Evolutionary conservation across 2,113 vertebrate genomes (phyloP).

Genomic region (Puma concolor): DNA sequence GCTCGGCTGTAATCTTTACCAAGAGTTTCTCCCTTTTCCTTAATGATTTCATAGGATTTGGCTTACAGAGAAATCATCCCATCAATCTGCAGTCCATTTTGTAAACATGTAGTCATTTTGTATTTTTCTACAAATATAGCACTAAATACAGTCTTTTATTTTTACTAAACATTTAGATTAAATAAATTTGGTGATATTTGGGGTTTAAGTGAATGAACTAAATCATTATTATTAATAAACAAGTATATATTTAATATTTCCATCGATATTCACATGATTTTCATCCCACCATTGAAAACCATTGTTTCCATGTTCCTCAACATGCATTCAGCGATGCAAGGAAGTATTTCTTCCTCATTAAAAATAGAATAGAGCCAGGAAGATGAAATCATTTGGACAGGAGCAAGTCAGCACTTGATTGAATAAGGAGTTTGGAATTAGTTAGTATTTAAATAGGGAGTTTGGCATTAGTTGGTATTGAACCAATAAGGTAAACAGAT

Average conservation of each 20-base stretch:
- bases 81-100: not conserved
- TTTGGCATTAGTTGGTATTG: not conserved
- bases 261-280: not conserved
- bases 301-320: not conserved
- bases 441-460: not conserved
- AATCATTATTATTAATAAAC: not conserved
- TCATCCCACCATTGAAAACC: not conserved
- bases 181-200: not conserved
- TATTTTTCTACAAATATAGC: slow-evolving; percentile 13
- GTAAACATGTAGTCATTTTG: not conserved
- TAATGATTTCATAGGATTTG: slow-evolving; percentile 34
- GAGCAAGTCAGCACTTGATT: not conserved
- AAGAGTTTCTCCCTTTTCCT: slow-evolving; percentile 38
- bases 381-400: slow-evolving; percentile 32
- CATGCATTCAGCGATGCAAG: not conserved
- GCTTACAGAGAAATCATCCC: slow-evolving; percentile 8
- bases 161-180: slow-evolving; percentile 15
- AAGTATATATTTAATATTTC: not conserved
- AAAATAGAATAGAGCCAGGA: not conserved
- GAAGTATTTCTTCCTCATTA: not conserved
- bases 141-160: not conserved
- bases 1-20: not conserved
- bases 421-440: not conserved
- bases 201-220: not conserved
- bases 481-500: slow-evolving; percentile 34